Conservation (phyloP, 2,888 invertebrate species). For the Melieria omissa region DNA sequence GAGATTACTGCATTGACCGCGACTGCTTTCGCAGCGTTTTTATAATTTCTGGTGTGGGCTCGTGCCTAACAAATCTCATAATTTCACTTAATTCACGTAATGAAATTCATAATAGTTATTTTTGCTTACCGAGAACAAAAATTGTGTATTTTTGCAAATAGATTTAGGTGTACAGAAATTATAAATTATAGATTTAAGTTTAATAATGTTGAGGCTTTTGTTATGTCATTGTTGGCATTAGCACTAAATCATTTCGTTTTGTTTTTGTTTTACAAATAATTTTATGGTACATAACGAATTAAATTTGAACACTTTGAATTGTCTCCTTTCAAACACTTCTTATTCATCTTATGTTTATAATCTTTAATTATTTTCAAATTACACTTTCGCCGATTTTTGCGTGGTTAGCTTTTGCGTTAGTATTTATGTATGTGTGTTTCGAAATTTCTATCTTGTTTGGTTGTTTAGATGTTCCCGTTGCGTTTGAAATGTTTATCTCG, state of each 20-base stretch:
- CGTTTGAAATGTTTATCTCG: too few relatives aligned
- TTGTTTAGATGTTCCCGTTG: too few relatives aligned
- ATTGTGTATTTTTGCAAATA: conserved; percentile 37
- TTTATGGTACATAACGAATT: conserved; percentile 28
- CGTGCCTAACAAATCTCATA: too few relatives aligned
- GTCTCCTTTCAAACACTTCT: conserved; percentile 46
- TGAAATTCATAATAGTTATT: conserved; percentile 62
- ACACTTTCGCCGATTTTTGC: too few relatives aligned
- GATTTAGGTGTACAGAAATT: conserved; percentile 21
- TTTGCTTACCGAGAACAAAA: conserved; percentile 21
- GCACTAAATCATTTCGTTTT: conserved; percentile 12
- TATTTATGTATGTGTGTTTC: too few relatives aligned
- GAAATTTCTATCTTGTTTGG: too few relatives aligned
- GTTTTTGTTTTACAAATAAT: conserved; percentile 43
- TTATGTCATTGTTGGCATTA: conserved; percentile 23
- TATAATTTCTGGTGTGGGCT: too few relatives aligned
- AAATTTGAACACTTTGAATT: conserved; percentile 49
- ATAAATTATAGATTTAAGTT: conserved; percentile 38
- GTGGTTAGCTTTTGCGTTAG: too few relatives aligned
- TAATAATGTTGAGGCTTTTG: too few relatives aligned
- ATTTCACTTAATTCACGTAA: conserved; percentile 16
- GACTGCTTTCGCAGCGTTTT: too few relatives aligned
- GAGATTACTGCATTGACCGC: too few relatives aligned
- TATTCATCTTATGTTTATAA: conserved; percentile 21
- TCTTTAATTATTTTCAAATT: conserved; percentile 10